Conservation (phyloP, 2,888 invertebrate species). For the Macrophya alboannulata region DNA sequence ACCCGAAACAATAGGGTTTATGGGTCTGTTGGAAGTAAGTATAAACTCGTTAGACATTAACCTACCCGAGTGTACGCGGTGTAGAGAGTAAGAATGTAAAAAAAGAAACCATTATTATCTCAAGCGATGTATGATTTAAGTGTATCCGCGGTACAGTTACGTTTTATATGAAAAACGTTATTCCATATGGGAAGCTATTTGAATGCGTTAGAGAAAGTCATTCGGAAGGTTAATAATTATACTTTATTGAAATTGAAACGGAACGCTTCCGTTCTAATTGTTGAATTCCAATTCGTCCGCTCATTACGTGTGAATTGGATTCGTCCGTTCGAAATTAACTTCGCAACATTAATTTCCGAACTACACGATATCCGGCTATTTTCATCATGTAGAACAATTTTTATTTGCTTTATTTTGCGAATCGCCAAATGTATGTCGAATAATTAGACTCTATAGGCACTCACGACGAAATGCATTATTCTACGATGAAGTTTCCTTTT, state of each 20-base stretch:
- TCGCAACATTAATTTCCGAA: background rate
- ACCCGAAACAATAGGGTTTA: slow-evolving; percentile 55
- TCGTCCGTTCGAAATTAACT: background rate
- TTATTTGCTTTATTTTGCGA: background rate
- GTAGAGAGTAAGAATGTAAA: background rate
- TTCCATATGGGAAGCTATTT: background rate
- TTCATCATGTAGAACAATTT: background rate
- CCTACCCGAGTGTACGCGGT: background rate
- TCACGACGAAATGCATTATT: background rate
- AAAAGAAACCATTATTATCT: background rate
- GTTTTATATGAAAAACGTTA: slow-evolving; percentile 33
- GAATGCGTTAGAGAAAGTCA: slow-evolving; percentile 40
- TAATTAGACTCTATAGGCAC: background rate
- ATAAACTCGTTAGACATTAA: slow-evolving; percentile 32
- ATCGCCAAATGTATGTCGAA: background rate
- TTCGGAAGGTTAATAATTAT: slow-evolving; percentile 12
- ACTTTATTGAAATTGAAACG: slow-evolving; percentile 51
- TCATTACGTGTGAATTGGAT: background rate
- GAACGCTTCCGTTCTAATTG: slow-evolving; percentile 55
- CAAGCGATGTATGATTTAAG: background rate
- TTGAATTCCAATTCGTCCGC: slow-evolving; percentile 16
- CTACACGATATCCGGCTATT: slow-evolving; percentile 24
- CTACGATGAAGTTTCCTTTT: background rate
- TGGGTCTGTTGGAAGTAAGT: slow-evolving; percentile 17
- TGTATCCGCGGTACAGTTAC: slow-evolving; percentile 50